A percentile compares a stretch with the other conserved stretches of the same genome.
phyloP scores from a whole-genome alignment of 2,888 invertebrate species.

The Machimus atricapillus region DNA sequence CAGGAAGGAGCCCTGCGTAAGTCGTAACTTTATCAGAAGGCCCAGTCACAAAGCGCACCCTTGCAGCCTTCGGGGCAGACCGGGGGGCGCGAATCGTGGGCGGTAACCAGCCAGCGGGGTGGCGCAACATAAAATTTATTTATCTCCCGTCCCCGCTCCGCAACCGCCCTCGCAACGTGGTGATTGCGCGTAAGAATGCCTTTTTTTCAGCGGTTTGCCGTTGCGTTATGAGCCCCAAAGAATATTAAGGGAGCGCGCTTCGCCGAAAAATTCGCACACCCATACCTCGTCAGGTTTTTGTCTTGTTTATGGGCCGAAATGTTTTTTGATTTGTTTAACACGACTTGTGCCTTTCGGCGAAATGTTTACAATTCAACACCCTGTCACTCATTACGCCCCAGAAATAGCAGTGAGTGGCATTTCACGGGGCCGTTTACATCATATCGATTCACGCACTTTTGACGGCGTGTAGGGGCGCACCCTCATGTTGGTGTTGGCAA shows the following conservation, averaged over 20 bases:
- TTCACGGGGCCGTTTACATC: conserved; percentile 32
- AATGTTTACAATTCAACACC: conserved; percentile 37
- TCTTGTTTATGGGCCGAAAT: conserved; percentile 31
- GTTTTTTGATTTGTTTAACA: conserved; percentile 36
- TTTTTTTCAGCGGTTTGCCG: conserved; percentile 21
- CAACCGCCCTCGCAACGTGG: background rate
- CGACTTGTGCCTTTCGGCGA: conserved; percentile 6
- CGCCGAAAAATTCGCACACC: background rate
- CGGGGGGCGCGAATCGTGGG: background rate
- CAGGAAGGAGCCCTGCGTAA: background rate
- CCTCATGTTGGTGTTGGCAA: background rate
- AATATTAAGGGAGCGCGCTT: background rate
- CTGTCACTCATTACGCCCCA: conserved; percentile 26
- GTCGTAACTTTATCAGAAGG: conserved; percentile 3
- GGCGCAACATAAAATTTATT: conserved; percentile 22
- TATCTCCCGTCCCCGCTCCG: background rate
- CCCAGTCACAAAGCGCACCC: background rate
- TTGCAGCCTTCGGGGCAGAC: background rate
- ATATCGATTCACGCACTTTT: conserved; percentile 29
- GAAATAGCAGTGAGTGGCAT: conserved; percentile 34
- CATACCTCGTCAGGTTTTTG: conserved; percentile 20
- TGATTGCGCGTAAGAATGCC: conserved; percentile 22
- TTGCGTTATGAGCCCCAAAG: background rate
- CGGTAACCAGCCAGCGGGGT: background rate
- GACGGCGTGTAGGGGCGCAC: conserved; percentile 4